These are phyloP conservation scores for Choristoneura fumiferana DNA, from an alignment of 1,140 invertebrate species.

Conservation along the genomic window DNA sequence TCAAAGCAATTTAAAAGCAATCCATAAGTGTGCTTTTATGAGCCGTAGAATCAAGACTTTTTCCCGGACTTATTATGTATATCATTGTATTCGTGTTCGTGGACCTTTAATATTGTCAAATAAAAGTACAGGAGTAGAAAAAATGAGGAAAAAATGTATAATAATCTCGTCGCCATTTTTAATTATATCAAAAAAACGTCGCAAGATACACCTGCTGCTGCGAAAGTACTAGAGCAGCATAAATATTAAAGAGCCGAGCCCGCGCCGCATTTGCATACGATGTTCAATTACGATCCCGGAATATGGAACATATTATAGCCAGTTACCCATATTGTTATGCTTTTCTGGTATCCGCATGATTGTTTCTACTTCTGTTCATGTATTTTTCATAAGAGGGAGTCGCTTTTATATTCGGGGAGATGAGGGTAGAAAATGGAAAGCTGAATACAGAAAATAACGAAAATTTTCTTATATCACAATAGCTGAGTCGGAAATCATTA, in stretches of 20 bases:
- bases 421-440: too few relatives aligned
- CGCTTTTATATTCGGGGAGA: conserved; percentile 1
- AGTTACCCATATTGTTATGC: conserved; percentile 49
- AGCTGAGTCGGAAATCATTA: too few relatives aligned
- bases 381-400: conserved; percentile 30
- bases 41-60: too few relatives aligned
- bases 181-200: conserved; percentile 35
- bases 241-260: conserved; percentile 62
- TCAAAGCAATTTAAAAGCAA: too few relatives aligned
- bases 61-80: too few relatives aligned
- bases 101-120: too few relatives aligned
- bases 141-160: too few relatives aligned
- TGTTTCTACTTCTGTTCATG: conserved; percentile 38
- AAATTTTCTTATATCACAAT: too few relatives aligned
- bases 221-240: conserved; percentile 55
- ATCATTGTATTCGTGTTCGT: too few relatives aligned
- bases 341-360: conserved; percentile 47
- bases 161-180: background rate
- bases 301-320: conserved; percentile 61
- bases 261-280: conserved; percentile 61
- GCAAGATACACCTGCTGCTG: conserved; percentile 46
- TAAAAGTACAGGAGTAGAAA: too few relatives aligned
- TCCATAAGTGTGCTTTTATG: too few relatives aligned
- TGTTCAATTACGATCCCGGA: conserved; percentile 67
- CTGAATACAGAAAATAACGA: too few relatives aligned